Conservation (phyloP, 2,888 invertebrate genomes). For the Hemithea aestivaria region DNA sequence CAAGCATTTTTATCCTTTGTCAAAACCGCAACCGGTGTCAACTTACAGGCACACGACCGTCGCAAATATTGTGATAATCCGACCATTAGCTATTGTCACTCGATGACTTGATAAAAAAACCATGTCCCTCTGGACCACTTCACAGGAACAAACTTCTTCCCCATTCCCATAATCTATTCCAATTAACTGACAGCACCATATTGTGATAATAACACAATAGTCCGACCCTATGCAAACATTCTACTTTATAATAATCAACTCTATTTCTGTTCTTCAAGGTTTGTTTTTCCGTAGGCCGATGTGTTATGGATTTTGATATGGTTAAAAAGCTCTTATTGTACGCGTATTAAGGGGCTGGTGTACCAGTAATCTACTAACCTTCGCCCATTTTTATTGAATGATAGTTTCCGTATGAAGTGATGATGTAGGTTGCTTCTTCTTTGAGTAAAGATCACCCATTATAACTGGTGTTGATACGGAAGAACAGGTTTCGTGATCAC, state of each 20-base stretch:
- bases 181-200: conserved; percentile 79
- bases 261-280: conserved; percentile 19
- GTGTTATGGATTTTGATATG: conserved; percentile 40
- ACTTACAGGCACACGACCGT: conserved; percentile 63
- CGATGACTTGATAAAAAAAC: conserved; percentile 76
- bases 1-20: conserved; percentile 37
- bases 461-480: no score
- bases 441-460: no score
- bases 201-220: conserved; percentile 77
- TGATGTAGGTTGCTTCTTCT: no score
- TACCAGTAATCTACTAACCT: conserved; percentile 33
- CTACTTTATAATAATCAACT: conserved; percentile 26
- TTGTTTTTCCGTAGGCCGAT: conserved; percentile 17
- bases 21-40: conserved; percentile 52
- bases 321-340: conserved; percentile 55
- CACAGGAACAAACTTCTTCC: conserved; percentile 55
- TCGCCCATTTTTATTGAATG: conserved; percentile 21
- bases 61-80: conserved; percentile 77
- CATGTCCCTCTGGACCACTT: conserved; percentile 63
- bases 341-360: conserved; percentile 51
- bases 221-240: conserved; percentile 44
- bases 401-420: no score
- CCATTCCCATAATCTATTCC: conserved; percentile 79
- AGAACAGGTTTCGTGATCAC: no score
- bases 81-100: conserved; percentile 60